phyloP scores from a whole-genome alignment of 2,797 vertebrate genomes.

The Spheniscus humboldti region DNA sequence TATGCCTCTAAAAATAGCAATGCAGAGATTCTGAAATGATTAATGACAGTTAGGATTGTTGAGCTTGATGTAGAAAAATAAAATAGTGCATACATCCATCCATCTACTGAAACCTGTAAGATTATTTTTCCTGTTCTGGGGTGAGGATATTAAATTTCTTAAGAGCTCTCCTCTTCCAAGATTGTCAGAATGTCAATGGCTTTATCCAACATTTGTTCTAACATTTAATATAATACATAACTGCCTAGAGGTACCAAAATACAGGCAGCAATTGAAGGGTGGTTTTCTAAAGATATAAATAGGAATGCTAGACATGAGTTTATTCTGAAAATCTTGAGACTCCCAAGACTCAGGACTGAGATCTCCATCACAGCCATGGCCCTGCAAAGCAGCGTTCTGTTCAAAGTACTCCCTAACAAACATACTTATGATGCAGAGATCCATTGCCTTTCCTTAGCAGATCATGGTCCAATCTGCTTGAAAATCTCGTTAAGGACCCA shows the following conservation, averaged over 20 bases:
- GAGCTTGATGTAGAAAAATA: constrained; percentile 33
- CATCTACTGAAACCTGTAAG: constrained; percentile 28
- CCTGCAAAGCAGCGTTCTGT: background rate
- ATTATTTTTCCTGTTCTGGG: constrained; percentile 41
- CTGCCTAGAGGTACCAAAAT: background rate
- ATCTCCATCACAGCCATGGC: background rate
- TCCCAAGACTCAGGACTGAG: background rate
- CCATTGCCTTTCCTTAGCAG: background rate
- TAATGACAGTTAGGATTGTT: constrained; percentile 53
- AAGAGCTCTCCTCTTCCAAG: background rate
- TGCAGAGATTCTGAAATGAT: constrained; percentile 53
- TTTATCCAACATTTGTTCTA: constrained; percentile 14
- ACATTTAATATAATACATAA: background rate
- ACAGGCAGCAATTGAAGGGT: background rate
- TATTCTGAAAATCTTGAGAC: background rate
- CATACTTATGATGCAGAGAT: background rate
- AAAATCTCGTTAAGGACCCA: background rate
- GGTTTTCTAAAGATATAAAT: background rate
- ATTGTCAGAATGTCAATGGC: background rate
- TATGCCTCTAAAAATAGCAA: constrained; percentile 21
- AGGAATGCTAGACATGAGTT: background rate
- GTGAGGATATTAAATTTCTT: constrained; percentile 18
- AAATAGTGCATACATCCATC: constrained; percentile 1
- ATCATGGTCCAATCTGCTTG: background rate
- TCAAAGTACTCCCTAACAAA: background rate